phyloP scores from a whole-genome alignment of 2,888 invertebrate genomes.

The Corbicula japonica region DNA sequence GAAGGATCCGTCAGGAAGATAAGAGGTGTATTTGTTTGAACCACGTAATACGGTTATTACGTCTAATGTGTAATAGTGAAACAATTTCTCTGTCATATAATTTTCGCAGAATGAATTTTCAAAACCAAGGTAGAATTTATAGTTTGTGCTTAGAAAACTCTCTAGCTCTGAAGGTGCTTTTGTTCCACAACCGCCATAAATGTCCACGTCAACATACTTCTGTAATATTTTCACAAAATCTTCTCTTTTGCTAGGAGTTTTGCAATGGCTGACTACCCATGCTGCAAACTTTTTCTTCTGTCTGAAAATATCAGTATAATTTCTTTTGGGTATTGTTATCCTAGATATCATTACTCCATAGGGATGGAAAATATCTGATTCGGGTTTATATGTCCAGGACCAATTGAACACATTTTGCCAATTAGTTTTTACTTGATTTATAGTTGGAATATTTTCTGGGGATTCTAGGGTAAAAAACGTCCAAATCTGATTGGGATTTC shows the following conservation, averaged over 20 bases:
- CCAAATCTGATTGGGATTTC: too few relatives aligned
- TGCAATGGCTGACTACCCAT: constrained; percentile 65
- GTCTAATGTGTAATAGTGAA: constrained; percentile 30
- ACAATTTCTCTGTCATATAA: too few relatives aligned
- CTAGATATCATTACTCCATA: constrained; percentile 47
- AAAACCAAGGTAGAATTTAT: too few relatives aligned
- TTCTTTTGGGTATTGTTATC: background rate
- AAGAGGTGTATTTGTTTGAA: constrained; percentile 74
- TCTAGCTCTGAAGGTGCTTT: constrained; percentile 4
- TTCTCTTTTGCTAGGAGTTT: constrained; percentile 38
- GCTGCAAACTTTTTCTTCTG: constrained; percentile 52
- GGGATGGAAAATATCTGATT: constrained; percentile 66
- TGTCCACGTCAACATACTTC: constrained; percentile 45
- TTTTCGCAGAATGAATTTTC: too few relatives aligned
- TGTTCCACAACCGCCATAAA: constrained; percentile 54
- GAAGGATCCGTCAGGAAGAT: constrained; percentile 81
- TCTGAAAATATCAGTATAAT: constrained; percentile 48
- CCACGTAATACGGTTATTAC: constrained; percentile 73
- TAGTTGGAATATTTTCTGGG: too few relatives aligned
- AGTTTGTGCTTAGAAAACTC: constrained; percentile 29
- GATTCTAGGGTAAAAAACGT: too few relatives aligned
- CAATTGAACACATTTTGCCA: constrained; percentile 75
- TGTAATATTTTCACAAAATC: too few relatives aligned
- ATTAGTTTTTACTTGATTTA: too few relatives aligned
- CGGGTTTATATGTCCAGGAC: constrained; percentile 69